Conservation (phyloP, 2,888 invertebrate genomes). For the Hedychridium roseum region DNA sequence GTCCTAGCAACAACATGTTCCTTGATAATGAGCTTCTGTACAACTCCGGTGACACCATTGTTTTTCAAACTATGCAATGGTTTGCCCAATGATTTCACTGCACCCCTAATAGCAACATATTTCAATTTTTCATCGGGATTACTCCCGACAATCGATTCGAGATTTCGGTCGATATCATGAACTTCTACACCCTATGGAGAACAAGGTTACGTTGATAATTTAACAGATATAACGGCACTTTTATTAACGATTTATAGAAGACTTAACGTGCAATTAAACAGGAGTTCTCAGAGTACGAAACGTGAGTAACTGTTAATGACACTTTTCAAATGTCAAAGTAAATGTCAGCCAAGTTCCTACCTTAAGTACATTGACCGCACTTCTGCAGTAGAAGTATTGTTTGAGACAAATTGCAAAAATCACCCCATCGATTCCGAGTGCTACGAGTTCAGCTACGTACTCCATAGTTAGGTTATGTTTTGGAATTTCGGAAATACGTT, state of each 20-base stretch:
- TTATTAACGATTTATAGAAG: too few relatives aligned
- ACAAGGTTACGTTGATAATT: constrained; percentile 14
- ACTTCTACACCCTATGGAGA: constrained; percentile 72
- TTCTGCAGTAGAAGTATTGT: constrained; percentile 79
- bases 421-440: constrained; percentile 77
- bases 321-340: too few relatives aligned
- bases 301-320: too few relatives aligned
- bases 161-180: constrained; percentile 71
- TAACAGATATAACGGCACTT: constrained; percentile 14
- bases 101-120: constrained; percentile 79
- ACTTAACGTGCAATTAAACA: too few relatives aligned
- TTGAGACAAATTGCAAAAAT: constrained; percentile 78
- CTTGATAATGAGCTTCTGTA: constrained; percentile 81
- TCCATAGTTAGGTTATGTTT: constrained; percentile 70
- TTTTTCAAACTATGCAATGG: constrained; percentile 80
- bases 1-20: constrained; percentile 85
- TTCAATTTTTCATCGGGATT: constrained; percentile 73
- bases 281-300: too few relatives aligned
- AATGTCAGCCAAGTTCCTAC: too few relatives aligned
- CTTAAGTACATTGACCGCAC: constrained; percentile 75
- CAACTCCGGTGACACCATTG: constrained; percentile 77
- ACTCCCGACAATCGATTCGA: constrained; percentile 71
- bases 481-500: constrained; percentile 9
- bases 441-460: constrained; percentile 78
- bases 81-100: constrained; percentile 78